These are phyloP conservation scores for Charanyca ferruginea DNA, from an alignment of 2,888 invertebrate genomes.

Conservation along the genomic window DNA sequence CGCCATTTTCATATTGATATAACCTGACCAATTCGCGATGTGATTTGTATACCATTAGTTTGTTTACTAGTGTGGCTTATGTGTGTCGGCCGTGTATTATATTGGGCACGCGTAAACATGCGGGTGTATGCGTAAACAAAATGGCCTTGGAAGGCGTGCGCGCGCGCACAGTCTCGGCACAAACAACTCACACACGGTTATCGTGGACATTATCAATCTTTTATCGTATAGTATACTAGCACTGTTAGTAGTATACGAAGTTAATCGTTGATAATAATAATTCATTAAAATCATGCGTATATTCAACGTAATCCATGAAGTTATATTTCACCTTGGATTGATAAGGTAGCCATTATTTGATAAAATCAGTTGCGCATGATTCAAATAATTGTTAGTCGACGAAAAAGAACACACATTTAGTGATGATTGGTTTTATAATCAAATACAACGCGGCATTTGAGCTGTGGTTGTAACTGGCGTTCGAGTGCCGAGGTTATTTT, in stretches of 20 bases:
- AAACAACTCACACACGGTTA: slow-evolving; percentile 78
- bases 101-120: slow-evolving; percentile 81
- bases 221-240: slow-evolving; percentile 75
- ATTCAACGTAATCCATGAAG: slow-evolving; percentile 42
- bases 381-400: slow-evolving; percentile 12
- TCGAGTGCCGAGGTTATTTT: slow-evolving; percentile 84
- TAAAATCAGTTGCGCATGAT: slow-evolving; percentile 47
- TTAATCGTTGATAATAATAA: slow-evolving; percentile 67
- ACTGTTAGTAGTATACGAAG: slow-evolving; percentile 62
- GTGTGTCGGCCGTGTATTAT: slow-evolving; percentile 74
- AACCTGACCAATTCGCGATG: slow-evolving; percentile 76
- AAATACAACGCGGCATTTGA: slow-evolving; percentile 49
- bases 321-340: slow-evolving; percentile 67
- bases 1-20: slow-evolving; percentile 82
- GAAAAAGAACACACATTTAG: slow-evolving; percentile 22
- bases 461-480: slow-evolving; percentile 72
- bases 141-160: slow-evolving; percentile 86
- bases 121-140: slow-evolving; percentile 86
- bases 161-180: slow-evolving; percentile 77
- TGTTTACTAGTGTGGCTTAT: slow-evolving; percentile 67
- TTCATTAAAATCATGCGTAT: slow-evolving; percentile 60
- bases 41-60: slow-evolving; percentile 61
- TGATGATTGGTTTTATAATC: slow-evolving; percentile 29
- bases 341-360: slow-evolving; percentile 56
- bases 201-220: slow-evolving; percentile 79